Base-by-base conservation (phyloP, 1,140 invertebrate genomes). In the Sminthurides bifidus region DNA sequence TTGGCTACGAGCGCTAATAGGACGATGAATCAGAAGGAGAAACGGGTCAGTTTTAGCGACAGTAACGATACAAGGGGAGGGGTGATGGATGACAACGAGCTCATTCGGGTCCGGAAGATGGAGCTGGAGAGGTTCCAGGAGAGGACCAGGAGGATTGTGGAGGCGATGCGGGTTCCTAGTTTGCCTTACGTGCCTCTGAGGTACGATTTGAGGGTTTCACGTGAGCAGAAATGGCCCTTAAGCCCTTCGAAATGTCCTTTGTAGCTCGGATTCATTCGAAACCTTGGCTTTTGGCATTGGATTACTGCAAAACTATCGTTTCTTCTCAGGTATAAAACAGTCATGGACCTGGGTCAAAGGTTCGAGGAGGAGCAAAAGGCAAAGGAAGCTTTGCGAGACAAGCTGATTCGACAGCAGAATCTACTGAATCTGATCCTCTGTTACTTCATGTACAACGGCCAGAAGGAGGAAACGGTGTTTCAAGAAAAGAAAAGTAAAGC, bases 141-240 rank as follows among this genome's bases (percentile, higher is more conserved):
- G 24, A 41, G 59, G 23, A 59, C 59, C 0, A 17, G 54, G 5
- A 40, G 51, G 31, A 43, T 65, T 5, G 59, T 61, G 3, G 63
- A 65, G 26, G 45, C 49, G 19, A 65, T 65, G 63, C 52, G 56
- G 52, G 63, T 65, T 29, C 59, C 59, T 44, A 55, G 59, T 48
- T 37, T 65, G 15, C 61, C 59, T 8, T 40, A 57, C 37, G 59
- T 65, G 23, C 59, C 63, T 15, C 52, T 53, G 19, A 31, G 53
- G 53, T 60, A 46, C 17, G 2, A 12, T 10, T n/a, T 14, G 23
- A 8, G 30, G 30, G 21, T 33, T 49, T 49, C 14, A 30, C 10
- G 10, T 33, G 6, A 14, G 26, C 27, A 33, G 10, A 49, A 10
- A 14, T 12, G 19, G 23, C 10, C 21, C 21, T 21, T 44, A 44